These are phyloP conservation scores for Rafetus swinhoei DNA, from an alignment of 2,113 vertebrate species.

Conservation along the genomic window DNA sequence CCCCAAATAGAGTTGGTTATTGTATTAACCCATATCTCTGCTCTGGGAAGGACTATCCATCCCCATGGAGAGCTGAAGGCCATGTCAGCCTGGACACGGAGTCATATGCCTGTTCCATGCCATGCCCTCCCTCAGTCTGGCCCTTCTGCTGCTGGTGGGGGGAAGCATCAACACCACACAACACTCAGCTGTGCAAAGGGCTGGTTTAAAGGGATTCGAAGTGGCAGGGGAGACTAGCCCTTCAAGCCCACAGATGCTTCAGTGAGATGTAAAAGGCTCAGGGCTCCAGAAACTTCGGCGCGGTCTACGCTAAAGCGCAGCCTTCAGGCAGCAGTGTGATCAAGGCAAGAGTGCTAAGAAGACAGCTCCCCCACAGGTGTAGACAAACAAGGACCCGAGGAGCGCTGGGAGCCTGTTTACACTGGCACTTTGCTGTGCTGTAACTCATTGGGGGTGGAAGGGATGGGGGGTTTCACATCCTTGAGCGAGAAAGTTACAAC, in stretches of 20 bases:
- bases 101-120: background rate
- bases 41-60: background rate
- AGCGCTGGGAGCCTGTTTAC: no score
- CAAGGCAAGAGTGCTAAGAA: no score
- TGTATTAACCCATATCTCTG: background rate
- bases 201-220: fast-evolving
- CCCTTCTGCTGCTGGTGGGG: background rate
- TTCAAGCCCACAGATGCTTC: background rate
- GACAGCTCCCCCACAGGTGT: no score
- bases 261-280: background rate
- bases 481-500: no score
- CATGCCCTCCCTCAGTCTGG: fast-evolving
- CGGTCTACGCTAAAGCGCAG: no score
- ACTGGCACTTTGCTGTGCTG: no score
- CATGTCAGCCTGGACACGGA: background rate
- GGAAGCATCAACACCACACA: background rate
- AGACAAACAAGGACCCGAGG: no score
- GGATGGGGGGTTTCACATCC: no score
- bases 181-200: fast-evolving
- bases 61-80: background rate
- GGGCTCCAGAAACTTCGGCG: no score
- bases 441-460: no score
- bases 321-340: no score
- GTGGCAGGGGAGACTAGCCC: fast-evolving
- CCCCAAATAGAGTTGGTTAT: background rate